phyloP scores from a whole-genome alignment of 2,888 invertebrate species.

The Aspidiotus destructor region DNA sequence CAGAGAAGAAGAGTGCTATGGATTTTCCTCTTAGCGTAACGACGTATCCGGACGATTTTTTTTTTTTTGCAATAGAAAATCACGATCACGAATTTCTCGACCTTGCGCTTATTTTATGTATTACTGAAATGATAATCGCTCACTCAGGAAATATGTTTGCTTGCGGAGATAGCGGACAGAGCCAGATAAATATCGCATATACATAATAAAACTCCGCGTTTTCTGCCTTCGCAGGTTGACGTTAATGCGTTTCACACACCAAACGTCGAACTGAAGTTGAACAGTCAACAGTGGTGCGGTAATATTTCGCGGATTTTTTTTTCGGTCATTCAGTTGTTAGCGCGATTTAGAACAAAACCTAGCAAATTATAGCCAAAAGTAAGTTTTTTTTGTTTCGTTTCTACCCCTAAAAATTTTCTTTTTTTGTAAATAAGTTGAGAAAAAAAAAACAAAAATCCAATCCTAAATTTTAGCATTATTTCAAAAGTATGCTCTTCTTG shows the following conservation, averaged over 20 bases:
- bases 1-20: neutral
- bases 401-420: too few species aligned
- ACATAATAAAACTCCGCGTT: slow-evolving; percentile 21
- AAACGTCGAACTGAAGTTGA: neutral
- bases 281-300: slow-evolving; percentile 14
- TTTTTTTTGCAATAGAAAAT: slow-evolving; percentile 18
- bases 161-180: slow-evolving; percentile 15
- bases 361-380: too few species aligned
- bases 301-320: slow-evolving; percentile 13
- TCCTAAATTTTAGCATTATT: too few species aligned
- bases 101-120: slow-evolving; percentile 26
- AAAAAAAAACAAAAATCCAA: too few species aligned
- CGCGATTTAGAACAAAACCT: too few species aligned
- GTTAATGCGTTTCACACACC: slow-evolving; percentile 17
- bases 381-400: too few species aligned
- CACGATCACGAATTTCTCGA: slow-evolving; percentile 28
- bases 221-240: slow-evolving; percentile 19
- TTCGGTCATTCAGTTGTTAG: neutral
- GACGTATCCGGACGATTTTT: neutral
- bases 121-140: slow-evolving; percentile 13
- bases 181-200: slow-evolving; percentile 4
- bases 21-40: slow-evolving; percentile 17
- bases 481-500: too few species aligned
- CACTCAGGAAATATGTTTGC: slow-evolving; percentile 23
- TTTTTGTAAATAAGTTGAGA: too few species aligned